Base-by-base conservation (phyloP, 2,888 invertebrate species). In the Prosopocoilus inquinatus region DNA sequence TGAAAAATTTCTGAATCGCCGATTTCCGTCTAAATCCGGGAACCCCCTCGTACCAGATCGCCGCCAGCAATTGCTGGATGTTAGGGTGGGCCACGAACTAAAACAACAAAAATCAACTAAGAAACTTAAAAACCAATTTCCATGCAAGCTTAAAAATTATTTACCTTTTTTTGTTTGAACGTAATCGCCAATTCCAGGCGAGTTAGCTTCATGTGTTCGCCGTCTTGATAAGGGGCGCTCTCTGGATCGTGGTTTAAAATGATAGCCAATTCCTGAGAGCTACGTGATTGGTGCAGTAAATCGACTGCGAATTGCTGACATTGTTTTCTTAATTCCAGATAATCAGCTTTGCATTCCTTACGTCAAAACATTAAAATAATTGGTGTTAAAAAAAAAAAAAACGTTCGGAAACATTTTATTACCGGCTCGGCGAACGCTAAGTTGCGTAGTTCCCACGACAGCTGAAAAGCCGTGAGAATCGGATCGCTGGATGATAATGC, bases 61-160 rank as follows among this genome's bases (percentile, higher is more conserved):
- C 84, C 0, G 94, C 92, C 34, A 96, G 78, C 3, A 96, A 81
- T 75, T 96, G 96, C 75, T 96, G 96, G 66, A 96, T 92, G 76
- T 94, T 94, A 2, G 96, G 90, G 77, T 96, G 96, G n/a, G 95
- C 90, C 50, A 95, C 94, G 74, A 96, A 95, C 91, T 92, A 78
- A 16, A 59, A 43, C 47, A 56, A 15, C 4, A 28, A 28, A 28
- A 20, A 20, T 28, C 20, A 28, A 28, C 20, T n/a, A n/a, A n/a
- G n/a, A n/a, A 8, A 34, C 35, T 34, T 34, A n/a, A 34, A 34
- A 34, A 34, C 4, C 12, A 12, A 11, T 12, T 38, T 38, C 9
- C 9, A 9, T 9, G 9, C 9, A 12, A 8, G 9, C 38, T 12
- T 38, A 2, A 9, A 8, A 36, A 13, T 12, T 12, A 16, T 66